Evolutionary conservation across 2,888 invertebrate genomes (phyloP), one percentile per base, ranked within the genome.

Genomic region (Stegana nigrithorax): DNA sequence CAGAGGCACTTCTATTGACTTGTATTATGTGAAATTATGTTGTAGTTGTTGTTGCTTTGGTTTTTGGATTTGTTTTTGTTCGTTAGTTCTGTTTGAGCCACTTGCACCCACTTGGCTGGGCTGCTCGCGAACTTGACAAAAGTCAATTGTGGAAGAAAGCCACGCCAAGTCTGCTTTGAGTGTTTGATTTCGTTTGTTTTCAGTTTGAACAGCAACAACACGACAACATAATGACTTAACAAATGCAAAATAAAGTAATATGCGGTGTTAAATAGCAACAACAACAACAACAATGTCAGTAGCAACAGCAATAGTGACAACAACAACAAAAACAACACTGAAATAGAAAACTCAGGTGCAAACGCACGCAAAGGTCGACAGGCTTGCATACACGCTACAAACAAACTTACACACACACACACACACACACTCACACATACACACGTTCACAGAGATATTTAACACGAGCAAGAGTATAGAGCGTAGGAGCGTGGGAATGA

Each of bases 181-280:
- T 36, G 36, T 36, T 2, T 32, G 1, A n/a, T 7, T 36, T 21
- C 42, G 42, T n/a, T 17, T 42, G 42, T 17, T 42, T 21, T n/a
- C n/a, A n/a, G n/a, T n/a, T n/a, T n/a, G n/a, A n/a, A n/a, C n/a
- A n/a, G n/a, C n/a, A n/a, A n/a, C n/a, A n/a, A n/a, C 23, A 47
- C 45, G 23, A 47, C 23, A 47, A 53, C 5, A 53, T 19, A 53
- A 53, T 53, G 53, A 27, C 36, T 55, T 55, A 55, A 55, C 19
- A 55, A n/a, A 26, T 50, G 25, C 10, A 25, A 50, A 50, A 50
- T 39, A 14, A 39, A 39, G n/a, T 39, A 39, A 39, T n/a, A 10
- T 17, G 14, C 39, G 14, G n/a, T 51, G 27, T 6, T 27, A 42
- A 47, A 29, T 14, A 36, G n/a, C 47, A 23, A 59, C 27, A 53